phyloP scores from a whole-genome alignment of 2,888 invertebrate species.

The Darwinula stevensoni region DNA sequence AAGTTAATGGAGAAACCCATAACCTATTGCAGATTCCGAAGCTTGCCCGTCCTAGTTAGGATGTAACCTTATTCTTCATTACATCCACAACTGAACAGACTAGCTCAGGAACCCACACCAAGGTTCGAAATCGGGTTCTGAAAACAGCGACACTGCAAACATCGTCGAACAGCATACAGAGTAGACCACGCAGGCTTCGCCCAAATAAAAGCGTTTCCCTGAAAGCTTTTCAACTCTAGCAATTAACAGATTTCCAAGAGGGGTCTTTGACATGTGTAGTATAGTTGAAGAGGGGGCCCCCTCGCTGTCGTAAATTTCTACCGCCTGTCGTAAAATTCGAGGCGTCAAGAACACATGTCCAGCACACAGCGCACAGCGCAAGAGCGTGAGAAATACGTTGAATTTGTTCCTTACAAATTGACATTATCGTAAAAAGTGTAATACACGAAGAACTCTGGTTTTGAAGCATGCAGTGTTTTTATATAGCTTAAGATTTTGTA shows the following conservation, averaged over 20 bases:
- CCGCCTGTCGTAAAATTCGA: conserved; percentile 2
- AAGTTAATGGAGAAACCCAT: conserved; percentile 2
- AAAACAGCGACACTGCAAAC: conserved; percentile 2
- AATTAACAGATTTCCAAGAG: conserved; percentile 2
- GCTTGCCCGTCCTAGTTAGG: conserved; percentile 2
- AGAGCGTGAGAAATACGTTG: conserved; percentile 1
- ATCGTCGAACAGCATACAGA: conserved; percentile 2
- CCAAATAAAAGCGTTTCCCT: conserved; percentile 2
- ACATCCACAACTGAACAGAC: conserved; percentile 2
- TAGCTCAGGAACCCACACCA: conserved; percentile 2
- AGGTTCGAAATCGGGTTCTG: conserved; percentile 2
- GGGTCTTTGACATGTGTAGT: conserved; percentile 2
- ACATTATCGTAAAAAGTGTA: conserved; percentile 2
- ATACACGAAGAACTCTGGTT: conserved; percentile 1
- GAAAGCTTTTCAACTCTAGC: conserved; percentile 2
- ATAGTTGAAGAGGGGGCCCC: conserved; percentile 2
- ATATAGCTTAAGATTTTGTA: conserved; percentile 2
- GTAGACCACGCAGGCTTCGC: conserved; percentile 2
- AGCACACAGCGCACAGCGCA: conserved; percentile 2
- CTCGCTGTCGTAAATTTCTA: conserved; percentile 2
- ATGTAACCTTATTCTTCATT: conserved; percentile 2
- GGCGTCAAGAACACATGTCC: conserved; percentile 2
- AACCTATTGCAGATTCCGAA: conserved; percentile 2
- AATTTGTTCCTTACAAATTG: conserved; percentile 2
- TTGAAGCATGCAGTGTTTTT: conserved; percentile 1